These are phyloP conservation scores for Papilio glaucus DNA, from an alignment of 1,140 invertebrate genomes.

Conservation along the genomic window DNA sequence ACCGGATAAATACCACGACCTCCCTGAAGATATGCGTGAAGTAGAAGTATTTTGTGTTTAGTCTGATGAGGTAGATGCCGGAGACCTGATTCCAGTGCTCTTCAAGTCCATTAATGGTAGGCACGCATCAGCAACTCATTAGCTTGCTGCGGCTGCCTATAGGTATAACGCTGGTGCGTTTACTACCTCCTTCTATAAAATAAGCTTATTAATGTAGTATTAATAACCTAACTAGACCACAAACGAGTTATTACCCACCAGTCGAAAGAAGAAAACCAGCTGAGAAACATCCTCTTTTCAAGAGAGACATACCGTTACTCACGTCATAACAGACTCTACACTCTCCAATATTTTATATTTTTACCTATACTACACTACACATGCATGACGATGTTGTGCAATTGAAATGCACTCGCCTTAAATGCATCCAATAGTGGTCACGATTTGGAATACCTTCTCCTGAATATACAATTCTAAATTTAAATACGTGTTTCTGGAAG, in stretches of 20 bases:
- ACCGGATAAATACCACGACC: too few species aligned
- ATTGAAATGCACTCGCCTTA: background rate
- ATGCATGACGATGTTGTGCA: background rate
- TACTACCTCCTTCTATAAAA: too few species aligned
- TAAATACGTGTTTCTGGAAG: background rate
- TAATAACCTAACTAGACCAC: too few species aligned
- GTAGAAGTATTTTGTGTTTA: too few species aligned
- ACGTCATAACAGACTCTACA: background rate
- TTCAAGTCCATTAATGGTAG: too few species aligned
- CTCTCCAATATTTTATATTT: constrained; percentile 3
- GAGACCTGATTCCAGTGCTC: too few species aligned
- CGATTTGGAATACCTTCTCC: background rate
- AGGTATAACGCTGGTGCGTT: too few species aligned
- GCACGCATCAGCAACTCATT: too few species aligned
- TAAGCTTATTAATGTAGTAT: too few species aligned
- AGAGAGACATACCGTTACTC: background rate
- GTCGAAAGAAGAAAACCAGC: background rate
- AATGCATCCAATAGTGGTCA: background rate
- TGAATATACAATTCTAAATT: constrained; percentile 2
- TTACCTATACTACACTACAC: background rate
- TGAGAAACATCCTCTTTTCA: background rate
- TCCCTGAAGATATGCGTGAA: too few species aligned
- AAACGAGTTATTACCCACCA: background rate
- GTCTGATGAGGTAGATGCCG: too few species aligned
- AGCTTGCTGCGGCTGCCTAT: too few species aligned